Conservation (phyloP, 2,797 vertebrate genomes). For the Gallinago solitaria region DNA sequence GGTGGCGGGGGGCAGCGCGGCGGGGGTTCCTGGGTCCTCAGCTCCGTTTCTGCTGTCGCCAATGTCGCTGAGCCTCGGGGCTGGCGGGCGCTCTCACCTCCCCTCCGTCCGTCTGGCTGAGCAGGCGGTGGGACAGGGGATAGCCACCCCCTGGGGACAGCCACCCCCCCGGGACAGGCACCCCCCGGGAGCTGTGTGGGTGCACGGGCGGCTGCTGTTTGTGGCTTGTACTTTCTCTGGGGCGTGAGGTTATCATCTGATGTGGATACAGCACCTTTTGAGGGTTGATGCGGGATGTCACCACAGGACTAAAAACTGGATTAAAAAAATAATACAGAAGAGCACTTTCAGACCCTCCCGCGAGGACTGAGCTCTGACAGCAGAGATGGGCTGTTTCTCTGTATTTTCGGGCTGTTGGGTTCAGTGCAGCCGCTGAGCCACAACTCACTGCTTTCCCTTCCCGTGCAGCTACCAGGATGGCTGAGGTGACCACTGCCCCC, state of each 20-base stretch:
- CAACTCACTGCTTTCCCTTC: neutral
- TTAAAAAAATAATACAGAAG: neutral
- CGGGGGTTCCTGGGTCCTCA: neutral
- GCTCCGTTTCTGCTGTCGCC: neutral
- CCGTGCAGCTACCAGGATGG: conserved; percentile 52
- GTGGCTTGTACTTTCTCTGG: neutral
- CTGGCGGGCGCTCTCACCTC: neutral
- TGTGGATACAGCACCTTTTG: fast-evolving
- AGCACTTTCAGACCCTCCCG: neutral
- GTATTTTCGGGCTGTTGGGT: neutral
- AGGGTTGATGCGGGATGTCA: neutral
- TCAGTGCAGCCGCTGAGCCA: neutral
- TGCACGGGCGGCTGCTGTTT: neutral
- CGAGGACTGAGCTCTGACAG: neutral
- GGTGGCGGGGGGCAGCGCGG: neutral
- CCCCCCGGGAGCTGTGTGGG: no score
- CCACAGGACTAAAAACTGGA: fast-evolving
- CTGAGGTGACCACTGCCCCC: neutral
- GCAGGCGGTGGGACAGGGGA: neutral
- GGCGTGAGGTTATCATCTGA: fast-evolving
- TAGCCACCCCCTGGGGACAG: neutral
- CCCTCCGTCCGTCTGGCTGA: fast-evolving
- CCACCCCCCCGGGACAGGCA: no score
- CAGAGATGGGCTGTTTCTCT: neutral
- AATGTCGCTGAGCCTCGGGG: neutral